phyloP scores from a whole-genome alignment of 1,140 invertebrate genomes.

The Caenorhabditis inopinata region DNA sequence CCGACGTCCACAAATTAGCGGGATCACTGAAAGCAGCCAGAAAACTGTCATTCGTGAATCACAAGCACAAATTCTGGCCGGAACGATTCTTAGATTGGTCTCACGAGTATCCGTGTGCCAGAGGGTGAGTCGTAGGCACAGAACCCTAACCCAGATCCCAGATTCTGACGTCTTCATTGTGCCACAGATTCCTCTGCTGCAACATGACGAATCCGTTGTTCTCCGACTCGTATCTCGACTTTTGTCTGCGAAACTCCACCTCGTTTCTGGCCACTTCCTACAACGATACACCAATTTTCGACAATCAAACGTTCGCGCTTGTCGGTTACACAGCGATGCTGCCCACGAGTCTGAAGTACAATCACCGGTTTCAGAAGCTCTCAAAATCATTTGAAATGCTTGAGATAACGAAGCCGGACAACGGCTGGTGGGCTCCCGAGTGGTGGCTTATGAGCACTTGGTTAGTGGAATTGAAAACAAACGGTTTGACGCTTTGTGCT shows the following conservation, averaged over 20 bases:
- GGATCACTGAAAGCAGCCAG: constrained; percentile 47
- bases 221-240: constrained; percentile 55
- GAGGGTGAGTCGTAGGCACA: too few species aligned
- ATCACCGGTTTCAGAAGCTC: constrained; percentile 63
- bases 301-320: constrained; percentile 61
- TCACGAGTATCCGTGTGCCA: constrained; percentile 18
- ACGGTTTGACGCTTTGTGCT: too few species aligned
- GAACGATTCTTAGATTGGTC: constrained; percentile 57
- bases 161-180: too few species aligned
- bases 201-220: constrained; percentile 52
- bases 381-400: constrained; percentile 57
- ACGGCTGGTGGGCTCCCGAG: constrained; percentile 62
- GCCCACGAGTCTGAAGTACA: constrained; percentile 61
- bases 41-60: constrained; percentile 56
- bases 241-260: constrained; percentile 63
- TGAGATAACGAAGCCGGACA: constrained; percentile 34
- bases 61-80: constrained; percentile 58
- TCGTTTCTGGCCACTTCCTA: constrained; percentile 56
- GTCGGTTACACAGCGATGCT: constrained; percentile 64
- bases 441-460: constrained; percentile 64
- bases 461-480: too few species aligned
- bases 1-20: constrained; percentile 52
- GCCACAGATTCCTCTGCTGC: constrained; percentile 63
- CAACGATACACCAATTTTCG: constrained; percentile 65
- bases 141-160: too few species aligned